Base-by-base conservation (phyloP, 2,888 invertebrate genomes). In the Metacarcinus magister region DNA sequence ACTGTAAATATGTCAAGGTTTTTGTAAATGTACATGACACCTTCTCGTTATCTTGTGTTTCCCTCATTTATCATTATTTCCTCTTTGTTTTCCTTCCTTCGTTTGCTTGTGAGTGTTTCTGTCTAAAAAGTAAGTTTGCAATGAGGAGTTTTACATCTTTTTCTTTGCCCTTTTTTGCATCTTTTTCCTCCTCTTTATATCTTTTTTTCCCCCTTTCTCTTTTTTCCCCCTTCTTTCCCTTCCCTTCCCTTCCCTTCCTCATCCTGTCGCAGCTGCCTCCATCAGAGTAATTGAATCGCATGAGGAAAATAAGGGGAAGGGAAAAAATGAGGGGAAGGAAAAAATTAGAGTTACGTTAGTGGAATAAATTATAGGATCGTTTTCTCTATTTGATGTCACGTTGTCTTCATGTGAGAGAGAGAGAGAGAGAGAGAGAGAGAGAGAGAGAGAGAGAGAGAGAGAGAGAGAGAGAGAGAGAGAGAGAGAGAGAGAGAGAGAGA, bases 381-480 rank as follows among this genome's bases (percentile, higher is more conserved):
- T 54, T 54, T 54, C 54, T 54, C 54, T 54, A 54, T 54, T 54
- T 54, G 54, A 54, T 54, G 54, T 54, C 5, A 54, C 54, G 54
- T 13, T 13, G 54, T 13, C 54, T 13, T 54, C 54, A 54, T 54
- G 2, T 13, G 23, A 60, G 60, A 60, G 60, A 60, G 60, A 60
- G 60, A 60, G 60, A 10, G 3, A 7, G 60, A 60, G 60, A 60
- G 60, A 60, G 60, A 60, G 60, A 60, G 60, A 60, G 60, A 60
- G 60, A 60, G 60, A 60, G 60, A 60, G 60, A 60, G 60, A 60
- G 60, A 60, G 60, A 60, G 60, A 60, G 60, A 60, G 60, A 60
- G 60, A 60, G 60, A 60, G 60, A 60, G 60, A 60, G 60, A 60
- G 60, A 60, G 60, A 60, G 60, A 60, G 60, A 60, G 60, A 60